A percentile compares a stretch with the other conserved stretches of the same genome.
Evolutionary conservation across 2,113 vertebrate species (phyloP).

Genomic region (Platanista minor): DNA sequence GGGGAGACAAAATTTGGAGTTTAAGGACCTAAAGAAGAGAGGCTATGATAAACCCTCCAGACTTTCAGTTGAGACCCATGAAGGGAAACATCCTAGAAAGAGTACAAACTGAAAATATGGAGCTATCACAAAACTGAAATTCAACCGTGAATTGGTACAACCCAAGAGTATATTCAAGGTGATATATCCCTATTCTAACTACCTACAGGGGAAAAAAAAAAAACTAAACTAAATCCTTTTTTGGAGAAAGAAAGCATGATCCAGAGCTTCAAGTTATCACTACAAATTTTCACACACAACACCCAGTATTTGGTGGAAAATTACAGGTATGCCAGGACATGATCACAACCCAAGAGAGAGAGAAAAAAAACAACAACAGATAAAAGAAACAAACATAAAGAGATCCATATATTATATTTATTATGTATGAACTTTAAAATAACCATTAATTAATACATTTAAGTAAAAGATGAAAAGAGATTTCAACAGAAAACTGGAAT

Average conservation of each 20-base stretch:
- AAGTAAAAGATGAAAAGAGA: background rate
- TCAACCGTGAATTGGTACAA: background rate
- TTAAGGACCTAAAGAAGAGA: background rate
- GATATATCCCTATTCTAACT: background rate
- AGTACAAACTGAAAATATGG: background rate
- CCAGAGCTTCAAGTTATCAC: background rate
- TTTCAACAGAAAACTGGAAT: background rate
- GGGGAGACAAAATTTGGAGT: background rate
- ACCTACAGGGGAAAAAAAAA: background rate
- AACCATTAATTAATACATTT: background rate
- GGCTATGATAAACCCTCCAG: background rate
- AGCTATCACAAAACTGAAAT: background rate
- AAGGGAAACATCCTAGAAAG: background rate
- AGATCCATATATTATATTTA: background rate
- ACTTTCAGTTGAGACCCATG: background rate
- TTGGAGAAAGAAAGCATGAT: background rate
- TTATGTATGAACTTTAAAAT: background rate
- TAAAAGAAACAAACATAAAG: background rate
- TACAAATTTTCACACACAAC: background rate
- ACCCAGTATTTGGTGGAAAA: background rate
- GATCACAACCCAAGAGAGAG: background rate
- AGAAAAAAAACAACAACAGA: background rate
- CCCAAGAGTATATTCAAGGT: background rate
- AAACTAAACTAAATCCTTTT: background rate
- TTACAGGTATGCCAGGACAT: background rate